phyloP scores from a whole-genome alignment of 2,113 vertebrate species.

The Arenaria interpres region DNA sequence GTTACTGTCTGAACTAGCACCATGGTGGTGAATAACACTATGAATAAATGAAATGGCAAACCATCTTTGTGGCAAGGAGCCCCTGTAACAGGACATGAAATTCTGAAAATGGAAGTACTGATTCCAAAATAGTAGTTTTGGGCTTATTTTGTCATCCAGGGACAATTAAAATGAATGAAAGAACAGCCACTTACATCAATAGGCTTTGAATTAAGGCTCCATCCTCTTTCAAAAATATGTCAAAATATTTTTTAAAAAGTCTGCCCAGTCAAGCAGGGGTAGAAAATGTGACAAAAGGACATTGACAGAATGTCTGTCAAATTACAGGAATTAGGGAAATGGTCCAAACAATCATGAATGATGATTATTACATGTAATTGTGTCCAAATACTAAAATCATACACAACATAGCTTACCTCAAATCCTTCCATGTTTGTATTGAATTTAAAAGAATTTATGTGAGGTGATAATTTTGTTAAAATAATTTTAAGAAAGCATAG shows the following conservation, averaged over 20 bases:
- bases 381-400: background rate
- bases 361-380: background rate
- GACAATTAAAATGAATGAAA: background rate
- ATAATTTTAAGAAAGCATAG: background rate
- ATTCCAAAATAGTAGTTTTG: background rate
- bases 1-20: background rate
- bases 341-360: background rate
- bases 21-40: background rate
- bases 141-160: background rate
- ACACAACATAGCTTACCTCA: background rate
- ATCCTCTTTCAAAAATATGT: background rate
- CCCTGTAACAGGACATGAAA: background rate
- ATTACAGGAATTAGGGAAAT: background rate
- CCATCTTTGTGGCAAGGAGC: background rate
- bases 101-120: background rate
- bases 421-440: background rate
- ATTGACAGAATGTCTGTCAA: background rate
- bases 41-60: background rate
- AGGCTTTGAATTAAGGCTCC: background rate
- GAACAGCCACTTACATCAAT: background rate
- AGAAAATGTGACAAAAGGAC: constrained; percentile 12
- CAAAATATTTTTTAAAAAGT: background rate
- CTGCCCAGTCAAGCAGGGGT: background rate
- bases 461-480: background rate
- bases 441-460: background rate